Evolutionary conservation across 64 coral and sea anemone genomes (phyloP), one percentile per base, ranked within the genome.

Genomic region (Astreopora myriophthalma): DNA sequence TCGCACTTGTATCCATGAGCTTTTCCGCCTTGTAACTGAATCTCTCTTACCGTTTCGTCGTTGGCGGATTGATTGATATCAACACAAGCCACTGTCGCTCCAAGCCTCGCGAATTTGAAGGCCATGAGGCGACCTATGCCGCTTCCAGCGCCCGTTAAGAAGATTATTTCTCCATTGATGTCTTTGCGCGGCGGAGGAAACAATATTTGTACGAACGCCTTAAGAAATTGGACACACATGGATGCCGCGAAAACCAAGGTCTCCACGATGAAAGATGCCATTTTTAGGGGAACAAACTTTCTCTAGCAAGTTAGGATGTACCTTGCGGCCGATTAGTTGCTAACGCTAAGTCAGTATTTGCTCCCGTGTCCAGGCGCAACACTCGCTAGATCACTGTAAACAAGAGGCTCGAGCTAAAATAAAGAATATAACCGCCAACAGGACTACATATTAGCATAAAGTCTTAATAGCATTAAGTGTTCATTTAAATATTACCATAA

Each of bases 11-110:
- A 98, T 3, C 91, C 93, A 32, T 80, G 64, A 8, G 96, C 93
- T 49, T 95, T 77, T 19, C 51, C 71, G 65, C 90, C 90, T 29
- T 22, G n/a, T 22, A 72, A 74, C 58, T 95, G 77, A 14, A 98
- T 95, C 78, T 95, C 70, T 52, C 90, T 25, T 3, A 92, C 81
- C 37, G 93, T 95, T 31, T 79, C 78, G 12, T 98, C 96, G 51
- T 98, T 98, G 1, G 89, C 89, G 30, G 73, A 27, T 81, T 95
- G 85, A 58, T 98, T 98, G 20, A 98, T 98, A 69, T 98, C 96
- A 38, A 91, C 64, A 39, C 96, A 98, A 6, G 95, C 89, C 22
- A 98, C 44, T 23, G 48, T 98, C 0, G 96, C 73, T 31, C 96
- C 96, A 19, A 98, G 89, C 65, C 89, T 92, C 16, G 96, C 96